Percentiles rank a stretch among this genome's conserved stretches.
These are phyloP conservation scores for Drosophila vallismaia DNA, from an alignment of 2,888 invertebrate species.

Conservation along the genomic window DNA sequence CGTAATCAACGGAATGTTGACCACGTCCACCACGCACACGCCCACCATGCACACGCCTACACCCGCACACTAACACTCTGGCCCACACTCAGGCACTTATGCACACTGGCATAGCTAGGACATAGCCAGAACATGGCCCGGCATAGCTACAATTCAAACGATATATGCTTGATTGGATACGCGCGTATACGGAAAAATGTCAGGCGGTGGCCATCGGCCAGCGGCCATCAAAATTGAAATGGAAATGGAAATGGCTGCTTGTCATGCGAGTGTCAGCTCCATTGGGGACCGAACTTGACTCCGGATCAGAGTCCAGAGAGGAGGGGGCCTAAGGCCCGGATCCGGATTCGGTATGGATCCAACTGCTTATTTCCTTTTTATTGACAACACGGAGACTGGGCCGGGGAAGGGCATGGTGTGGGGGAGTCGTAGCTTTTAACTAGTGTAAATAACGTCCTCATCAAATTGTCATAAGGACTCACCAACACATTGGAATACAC, in stretches of 20 bases:
- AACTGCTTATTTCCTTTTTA: slow-evolving; percentile 71
- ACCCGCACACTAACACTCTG: slow-evolving; percentile 17
- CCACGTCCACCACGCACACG: slow-evolving; percentile 71
- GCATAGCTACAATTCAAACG: slow-evolving; percentile 39
- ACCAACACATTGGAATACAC: slow-evolving; percentile 39
- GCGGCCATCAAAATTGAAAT: slow-evolving; percentile 29
- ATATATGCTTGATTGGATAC: slow-evolving; percentile 79
- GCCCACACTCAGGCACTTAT: slow-evolving; percentile 7
- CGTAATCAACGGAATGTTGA: slow-evolving; percentile 82
- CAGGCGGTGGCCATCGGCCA: slow-evolving; percentile 56
- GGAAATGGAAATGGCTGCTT: slow-evolving; percentile 63
- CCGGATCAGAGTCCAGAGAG: not conserved
- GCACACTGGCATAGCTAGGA: slow-evolving; percentile 9
- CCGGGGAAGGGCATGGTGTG: not conserved
- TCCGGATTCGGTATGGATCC: slow-evolving; percentile 41
- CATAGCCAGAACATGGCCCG: slow-evolving; percentile 6
- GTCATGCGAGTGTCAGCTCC: slow-evolving; percentile 67
- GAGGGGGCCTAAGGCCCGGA: slow-evolving; percentile 13
- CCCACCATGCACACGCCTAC: slow-evolving; percentile 22
- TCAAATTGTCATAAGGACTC: slow-evolving; percentile 81
- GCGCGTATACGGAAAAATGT: slow-evolving; percentile 74
- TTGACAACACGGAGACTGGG: slow-evolving; percentile 59
- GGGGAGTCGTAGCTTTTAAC: slow-evolving; percentile 75
- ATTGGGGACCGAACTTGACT: slow-evolving; percentile 20
- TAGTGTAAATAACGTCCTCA: slow-evolving; percentile 81